Evolutionary conservation across 1,140 invertebrate genomes (phyloP).

Genomic region (Hyles euphorbiae): DNA sequence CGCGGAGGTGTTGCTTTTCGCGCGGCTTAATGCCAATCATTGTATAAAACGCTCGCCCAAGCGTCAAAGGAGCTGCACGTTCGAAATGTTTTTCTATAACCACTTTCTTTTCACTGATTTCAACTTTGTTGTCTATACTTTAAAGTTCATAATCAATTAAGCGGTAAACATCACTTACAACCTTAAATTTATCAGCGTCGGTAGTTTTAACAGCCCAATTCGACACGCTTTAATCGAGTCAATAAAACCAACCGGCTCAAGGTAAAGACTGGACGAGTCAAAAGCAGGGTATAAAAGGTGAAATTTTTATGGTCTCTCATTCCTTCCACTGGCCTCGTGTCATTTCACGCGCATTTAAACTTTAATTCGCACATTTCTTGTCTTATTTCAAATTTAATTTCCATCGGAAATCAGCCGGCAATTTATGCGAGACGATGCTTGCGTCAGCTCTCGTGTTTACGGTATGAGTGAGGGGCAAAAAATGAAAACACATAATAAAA

Average conservation of each 20-base stretch:
- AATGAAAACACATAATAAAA: no score
- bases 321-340: constrained; percentile 22
- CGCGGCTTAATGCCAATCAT: constrained; percentile 63
- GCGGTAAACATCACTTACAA: constrained; percentile 12
- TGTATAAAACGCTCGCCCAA: constrained; percentile 56
- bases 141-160: constrained; percentile 24
- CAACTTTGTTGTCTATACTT: constrained; percentile 20
- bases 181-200: constrained; percentile 19
- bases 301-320: constrained; percentile 51
- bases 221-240: constrained; percentile 61
- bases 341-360: constrained; percentile 62
- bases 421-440: constrained; percentile 31
- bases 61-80: constrained; percentile 21
- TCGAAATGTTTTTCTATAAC: constrained; percentile 16
- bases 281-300: constrained; percentile 43
- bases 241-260: constrained; percentile 51
- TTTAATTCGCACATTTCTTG: constrained; percentile 56
- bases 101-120: constrained; percentile 15
- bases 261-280: constrained; percentile 41
- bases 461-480: constrained; percentile 9
- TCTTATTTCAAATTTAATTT: constrained; percentile 42
- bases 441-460: constrained; percentile 31
- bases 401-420: constrained; percentile 27
- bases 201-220: constrained; percentile 59
- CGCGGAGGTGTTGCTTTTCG: constrained; percentile 63